phyloP scores from a whole-genome alignment of 2,888 invertebrate genomes.

The Tetragonisca angustula region DNA sequence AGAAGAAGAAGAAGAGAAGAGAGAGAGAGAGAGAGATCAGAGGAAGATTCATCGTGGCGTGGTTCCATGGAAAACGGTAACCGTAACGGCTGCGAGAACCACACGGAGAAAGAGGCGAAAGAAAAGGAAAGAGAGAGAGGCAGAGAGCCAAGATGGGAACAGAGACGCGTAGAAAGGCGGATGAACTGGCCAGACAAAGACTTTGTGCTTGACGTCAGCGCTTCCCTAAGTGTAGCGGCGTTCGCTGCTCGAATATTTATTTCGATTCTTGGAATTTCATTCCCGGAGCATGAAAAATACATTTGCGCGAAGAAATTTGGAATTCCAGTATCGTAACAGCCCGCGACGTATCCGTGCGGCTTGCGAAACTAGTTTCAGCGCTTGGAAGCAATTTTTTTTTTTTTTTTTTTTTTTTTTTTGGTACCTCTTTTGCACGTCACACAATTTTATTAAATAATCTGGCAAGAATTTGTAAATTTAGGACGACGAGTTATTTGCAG shows the following conservation, averaged over 20 bases:
- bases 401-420: no score
- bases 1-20: neutral
- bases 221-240: conserved; percentile 33
- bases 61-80: conserved; percentile 59
- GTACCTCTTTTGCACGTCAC: no score
- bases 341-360: neutral
- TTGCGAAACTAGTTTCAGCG: neutral
- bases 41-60: conserved; percentile 47
- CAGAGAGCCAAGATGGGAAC: neutral
- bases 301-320: neutral
- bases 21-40: conserved; percentile 32
- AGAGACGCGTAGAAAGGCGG: conserved; percentile 52
- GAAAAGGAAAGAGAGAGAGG: conserved; percentile 5
- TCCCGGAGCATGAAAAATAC: conserved; percentile 18
- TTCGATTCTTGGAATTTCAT: neutral
- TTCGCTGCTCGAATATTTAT: conserved; percentile 35
- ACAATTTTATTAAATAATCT: no score
- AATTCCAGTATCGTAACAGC: neutral
- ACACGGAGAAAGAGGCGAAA: conserved; percentile 21
- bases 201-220: conserved; percentile 53
- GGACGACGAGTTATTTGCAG: no score
- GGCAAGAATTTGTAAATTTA: no score
- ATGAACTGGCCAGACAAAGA: conserved; percentile 60
- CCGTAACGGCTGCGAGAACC: conserved; percentile 47
- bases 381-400: neutral